Base-by-base conservation (phyloP, 2,888 invertebrate genomes). In the Melipona bicolor region DNA sequence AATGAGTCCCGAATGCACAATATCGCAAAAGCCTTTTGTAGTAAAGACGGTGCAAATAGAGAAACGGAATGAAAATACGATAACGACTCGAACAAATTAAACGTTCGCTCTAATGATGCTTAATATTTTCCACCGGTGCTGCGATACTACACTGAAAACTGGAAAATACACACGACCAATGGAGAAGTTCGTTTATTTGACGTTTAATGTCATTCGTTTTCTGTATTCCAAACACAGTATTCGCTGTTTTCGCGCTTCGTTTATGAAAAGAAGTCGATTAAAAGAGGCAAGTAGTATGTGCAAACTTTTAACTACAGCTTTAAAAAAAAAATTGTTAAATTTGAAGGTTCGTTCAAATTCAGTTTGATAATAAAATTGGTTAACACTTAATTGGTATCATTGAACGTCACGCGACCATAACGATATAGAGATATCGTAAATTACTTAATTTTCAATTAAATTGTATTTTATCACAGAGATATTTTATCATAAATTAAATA, bases 141-240 rank as follows among this genome's bases (percentile, higher is more conserved):
- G 32, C 49, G 49, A 70, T 36, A 50, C 13, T 32, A 17, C 27
- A 27, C 9, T 3, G 43, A 50, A 50, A 67, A 36, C 6, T 4
- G 11, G 17, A 52, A 59, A 50, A 54, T 32, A n/a, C 11, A 2
- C 43, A 5, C 17, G 9, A 21, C 36, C 24, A 68, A 3, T 27
- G 13, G 54, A 64, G 17, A 13, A 24, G 49, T 9, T 54, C 62
- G 68, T 54, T 79, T 62, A 54, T 68, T 69, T 27, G 43, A 76
- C 52, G 62, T 78, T 78, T 69, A 62, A 69, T 69, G 61, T 50
- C 27, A 64, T 72, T 49, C 56, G 36, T 73, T 73, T 56, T 43
- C 61, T 36, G 43, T 59, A 62, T 50, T 24, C 17, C 27, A 62
- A 52, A 36, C 32, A 68, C 19, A 36, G 6, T 36, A 52, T 19